Evolutionary conservation across 2,888 invertebrate species (phyloP), one percentile per base, ranked within the genome.

Genomic region (Desoria tigrina): DNA sequence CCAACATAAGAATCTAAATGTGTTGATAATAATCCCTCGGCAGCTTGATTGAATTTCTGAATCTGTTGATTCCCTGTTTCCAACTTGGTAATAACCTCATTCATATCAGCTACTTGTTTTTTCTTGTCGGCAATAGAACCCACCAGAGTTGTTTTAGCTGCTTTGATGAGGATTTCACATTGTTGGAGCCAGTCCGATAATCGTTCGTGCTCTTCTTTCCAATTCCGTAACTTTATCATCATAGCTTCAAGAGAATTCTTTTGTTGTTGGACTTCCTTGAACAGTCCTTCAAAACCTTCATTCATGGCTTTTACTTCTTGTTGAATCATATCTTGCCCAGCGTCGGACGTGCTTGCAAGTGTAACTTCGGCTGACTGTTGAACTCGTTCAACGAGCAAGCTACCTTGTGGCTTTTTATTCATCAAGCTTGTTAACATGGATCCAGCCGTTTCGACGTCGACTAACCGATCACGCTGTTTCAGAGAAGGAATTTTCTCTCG

Each of bases 131-230:
- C 84, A 1, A 92, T 83, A 62, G 88, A 90, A 2, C 91, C 87
- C 26, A 90, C 84, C 14, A 93, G 82, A 24, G 90, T 89, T 26
- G 91, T 86, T 80, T 94, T 94, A 77, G 94, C 91, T 63, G 92
- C 91, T 79, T 94, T 94, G 14, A 93, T 89, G 9, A 93, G 84
- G 77, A 93, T 92, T 77, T 94, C 93, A 77, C 91, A 91, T 79
- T 94, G 93, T 78, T 94, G 94, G 32, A 94, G 80, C 94, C 94
- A 94, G 79, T 94, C 94, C 58, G 92, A 92, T 18, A 94, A 81
- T 67, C 91, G 86, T 79, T 94, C 94, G 78, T 91, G 93, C 80
- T 94, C 94, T 78, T 94, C 94, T 80, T 94, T 94, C 81, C 91
- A 94, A 68, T 92, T 90, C 62, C 92, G 86, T 90, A 93, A 92